Base-by-base conservation (phyloP, 2,113 vertebrate genomes). In the Marmota monax region DNA sequence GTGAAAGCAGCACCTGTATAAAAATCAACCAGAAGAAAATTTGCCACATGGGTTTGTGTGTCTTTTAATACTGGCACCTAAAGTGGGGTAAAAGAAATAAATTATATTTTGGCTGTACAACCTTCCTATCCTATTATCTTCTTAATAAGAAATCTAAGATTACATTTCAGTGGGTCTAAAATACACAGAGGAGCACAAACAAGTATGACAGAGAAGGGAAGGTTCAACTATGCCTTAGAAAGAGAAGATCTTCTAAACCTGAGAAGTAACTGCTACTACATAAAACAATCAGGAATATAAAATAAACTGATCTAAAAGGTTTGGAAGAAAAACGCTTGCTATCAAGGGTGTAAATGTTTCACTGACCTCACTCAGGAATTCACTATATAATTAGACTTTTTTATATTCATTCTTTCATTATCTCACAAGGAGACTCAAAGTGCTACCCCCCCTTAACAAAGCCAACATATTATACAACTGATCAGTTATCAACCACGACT, bases 1-100 rank as follows among this genome's bases (percentile, higher is more conserved):
- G 99, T 99, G 98, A 99, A 99, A 23, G 99, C 99, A 56, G 99
- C 99, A 8, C 99, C 99, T 99, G 96, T 63, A 53, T 95, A 95
- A 92, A 98, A 14, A 96, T 2, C 48, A 51, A 70, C 5, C 72
- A 32, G 39, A 80, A 82, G 95, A 23, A 32, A 17, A 27, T 37
- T 63, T 69, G 76, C 8, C 29, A 77, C 29, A 37, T 79, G 87
- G 76, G 90, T 87, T 80, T 84, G 5, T 92, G 0, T 65, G 14
- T 27, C 53, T 92, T 29, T 76, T 25, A 78, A 87, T 86, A 74
- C 65, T 67, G 85, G 45, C 8, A 73, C 27, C 86, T 27, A 84
- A 48, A 67, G 84, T 42, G 12, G 79, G 1, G 27, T 42, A 67
- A 90, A 93, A 83, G 20, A 90, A 65, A 37, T 37, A 37, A 76